These are phyloP conservation scores for Petrocephalus microphthalmus DNA, from an alignment of 2,113 vertebrate genomes.

Conservation along the genomic window DNA sequence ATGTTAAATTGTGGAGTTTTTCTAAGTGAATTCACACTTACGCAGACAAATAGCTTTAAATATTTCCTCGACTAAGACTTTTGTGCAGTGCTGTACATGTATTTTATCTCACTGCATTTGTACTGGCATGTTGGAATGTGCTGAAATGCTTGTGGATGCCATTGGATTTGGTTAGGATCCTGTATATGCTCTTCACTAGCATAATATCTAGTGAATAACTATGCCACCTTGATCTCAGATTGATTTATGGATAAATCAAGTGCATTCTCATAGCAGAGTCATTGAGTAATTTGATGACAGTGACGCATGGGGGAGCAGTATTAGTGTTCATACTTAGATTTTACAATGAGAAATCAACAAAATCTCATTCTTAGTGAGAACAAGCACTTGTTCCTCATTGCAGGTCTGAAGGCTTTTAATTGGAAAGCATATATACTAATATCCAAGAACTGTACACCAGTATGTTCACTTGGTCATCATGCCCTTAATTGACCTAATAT, in stretches of 20 bases:
- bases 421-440: not conserved
- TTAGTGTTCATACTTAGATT: not conserved
- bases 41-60: not conserved
- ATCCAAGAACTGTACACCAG: not conserved
- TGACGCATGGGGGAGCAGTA: not conserved
- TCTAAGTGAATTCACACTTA: not conserved
- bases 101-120: not conserved
- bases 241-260: not conserved
- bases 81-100: not conserved
- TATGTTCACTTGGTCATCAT: not conserved
- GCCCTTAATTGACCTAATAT: not conserved
- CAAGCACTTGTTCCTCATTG: not conserved
- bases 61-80: not conserved
- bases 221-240: not conserved
- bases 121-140: not conserved
- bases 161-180: not conserved
- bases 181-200: not conserved
- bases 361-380: not conserved
- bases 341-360: not conserved
- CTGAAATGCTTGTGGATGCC: not conserved
- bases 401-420: not conserved
- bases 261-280: not conserved
- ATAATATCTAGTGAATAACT: not conserved
- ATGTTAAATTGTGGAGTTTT: not conserved
- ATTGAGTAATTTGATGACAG: not conserved